Base-by-base conservation (phyloP, 2,888 invertebrate genomes). In the Diachrysia chrysitis region DNA sequence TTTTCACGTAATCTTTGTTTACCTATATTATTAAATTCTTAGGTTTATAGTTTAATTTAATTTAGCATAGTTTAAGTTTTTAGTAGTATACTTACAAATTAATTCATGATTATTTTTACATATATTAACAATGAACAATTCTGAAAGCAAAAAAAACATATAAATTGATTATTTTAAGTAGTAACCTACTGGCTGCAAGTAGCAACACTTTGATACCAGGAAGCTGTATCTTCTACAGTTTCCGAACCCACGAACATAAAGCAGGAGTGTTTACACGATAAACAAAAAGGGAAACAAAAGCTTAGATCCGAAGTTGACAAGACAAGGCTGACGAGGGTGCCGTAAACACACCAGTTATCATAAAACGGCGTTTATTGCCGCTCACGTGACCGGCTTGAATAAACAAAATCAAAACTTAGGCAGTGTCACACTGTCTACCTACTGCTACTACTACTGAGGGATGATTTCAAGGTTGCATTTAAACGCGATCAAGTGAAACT, bases 301-400 rank as follows among this genome's bases (percentile, higher is more conserved):
- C 35, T 55, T 35, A 55, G 56, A 59, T 69, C 53, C 32, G 46
- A 19, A 69, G 65, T 73, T 66, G 76, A 74, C 75, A 73, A 65
- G 61, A 63, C 60, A 17, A 48, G 19, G 14, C 42, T 63, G 71
- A 77, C 63, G 56, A 67, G 69, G 68, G 71, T 73, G 54, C 42
- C 42, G 68, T 72, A 68, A 82, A 79, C 70, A 79, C 72, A 25
- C 53, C 63, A 69, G 78, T 78, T 81, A 85, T 81, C 80, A 71
- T 82, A 83, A 86, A 86, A 82, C 72, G 72, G 75, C 75, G 79
- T 84, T 83, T 83, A 85, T 82, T 71, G 67, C 71, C 58, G 61
- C 25, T 37, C 69, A 71, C 70, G 68, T 77, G 69, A 77, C 68
- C 56, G 56, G 68, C 60, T 66, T 67, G 62, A 78, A 75, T 72